Evolutionary conservation across 2,113 vertebrate species (phyloP).

Genomic region (Paedocypris sp.): DNA sequence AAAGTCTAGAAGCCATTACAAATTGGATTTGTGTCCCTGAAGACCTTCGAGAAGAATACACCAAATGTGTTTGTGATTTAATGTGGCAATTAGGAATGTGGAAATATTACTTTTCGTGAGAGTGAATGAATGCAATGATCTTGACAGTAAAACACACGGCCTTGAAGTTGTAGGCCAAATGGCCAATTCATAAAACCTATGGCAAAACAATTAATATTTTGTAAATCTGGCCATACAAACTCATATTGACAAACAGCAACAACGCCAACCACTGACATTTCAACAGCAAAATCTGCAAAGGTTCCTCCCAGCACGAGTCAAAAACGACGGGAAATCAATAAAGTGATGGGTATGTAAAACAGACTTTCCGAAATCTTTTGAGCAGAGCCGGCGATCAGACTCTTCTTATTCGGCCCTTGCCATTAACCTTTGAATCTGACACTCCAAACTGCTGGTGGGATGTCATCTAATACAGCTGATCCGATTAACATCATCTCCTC

Average conservation of each 20-base stretch:
- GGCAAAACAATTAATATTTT: slow-evolving; percentile 4
- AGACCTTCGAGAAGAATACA: too few species aligned
- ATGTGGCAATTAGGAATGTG: too few species aligned
- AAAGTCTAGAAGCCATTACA: not conserved
- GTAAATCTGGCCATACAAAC: too few species aligned
- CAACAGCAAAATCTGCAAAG: slow-evolving; percentile 15
- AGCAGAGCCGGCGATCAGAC: not conserved
- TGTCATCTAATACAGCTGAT: not conserved
- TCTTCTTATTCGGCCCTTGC: not conserved
- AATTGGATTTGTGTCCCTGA: not conserved
- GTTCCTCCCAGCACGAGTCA: not conserved
- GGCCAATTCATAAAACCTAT: too few species aligned
- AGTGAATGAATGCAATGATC: too few species aligned
- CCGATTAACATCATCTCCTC: not conserved
- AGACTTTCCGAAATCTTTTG: slow-evolving; percentile 2
- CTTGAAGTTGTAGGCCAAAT: too few species aligned
- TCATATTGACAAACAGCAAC: not conserved
- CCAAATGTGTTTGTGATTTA: too few species aligned
- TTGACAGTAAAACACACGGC: too few species aligned
- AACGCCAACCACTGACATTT: slow-evolving; percentile 20
- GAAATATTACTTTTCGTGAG: too few species aligned
- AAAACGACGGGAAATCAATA: not conserved
- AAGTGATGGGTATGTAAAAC: slow-evolving; percentile 8
- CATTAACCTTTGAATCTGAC: slow-evolving; percentile 13
- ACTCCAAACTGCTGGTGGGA: not conserved